Percentiles rank a stretch among this genome's conserved stretches.
Conservation (phyloP, 2,888 invertebrate species). For the Apotomis turbidana region DNA sequence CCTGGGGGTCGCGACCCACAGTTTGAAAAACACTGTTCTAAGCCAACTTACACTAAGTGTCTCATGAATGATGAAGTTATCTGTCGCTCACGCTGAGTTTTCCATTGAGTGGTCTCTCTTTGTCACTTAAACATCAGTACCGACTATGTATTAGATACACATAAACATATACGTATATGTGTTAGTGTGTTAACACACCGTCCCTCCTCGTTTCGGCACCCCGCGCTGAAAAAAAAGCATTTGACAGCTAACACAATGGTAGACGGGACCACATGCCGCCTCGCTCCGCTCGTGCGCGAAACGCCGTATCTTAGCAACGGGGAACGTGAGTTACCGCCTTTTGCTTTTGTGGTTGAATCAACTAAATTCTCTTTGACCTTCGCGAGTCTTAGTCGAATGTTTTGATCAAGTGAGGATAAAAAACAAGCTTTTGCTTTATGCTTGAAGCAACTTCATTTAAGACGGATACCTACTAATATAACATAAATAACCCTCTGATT, state of each 20-base stretch:
- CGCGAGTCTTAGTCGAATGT: not conserved
- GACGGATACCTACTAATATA: no score
- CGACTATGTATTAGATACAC: no score
- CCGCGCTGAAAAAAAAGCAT: slow-evolving; percentile 66
- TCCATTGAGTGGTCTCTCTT: no score
- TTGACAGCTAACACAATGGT: slow-evolving; percentile 76
- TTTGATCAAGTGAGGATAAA: slow-evolving; percentile 5
- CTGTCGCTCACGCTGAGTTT: no score
- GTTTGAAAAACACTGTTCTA: no score
- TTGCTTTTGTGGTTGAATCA: not conserved
- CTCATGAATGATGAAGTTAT: no score
- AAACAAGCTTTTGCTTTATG: not conserved
- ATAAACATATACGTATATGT: not conserved
- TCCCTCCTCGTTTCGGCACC: slow-evolving; percentile 31
- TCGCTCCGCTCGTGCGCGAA: not conserved
- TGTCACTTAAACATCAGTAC: no score
- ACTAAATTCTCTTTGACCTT: slow-evolving; percentile 1
- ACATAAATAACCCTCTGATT: no score
- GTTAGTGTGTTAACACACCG: not conserved
- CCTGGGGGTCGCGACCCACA: no score
- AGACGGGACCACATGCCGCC: slow-evolving; percentile 63
- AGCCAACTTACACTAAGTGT: no score
- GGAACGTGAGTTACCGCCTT: not conserved
- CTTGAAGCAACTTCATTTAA: no score
- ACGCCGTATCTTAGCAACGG: not conserved